Evolutionary conservation across 2,888 invertebrate genomes (phyloP).

Genomic region (Argyresthia goedartella): DNA sequence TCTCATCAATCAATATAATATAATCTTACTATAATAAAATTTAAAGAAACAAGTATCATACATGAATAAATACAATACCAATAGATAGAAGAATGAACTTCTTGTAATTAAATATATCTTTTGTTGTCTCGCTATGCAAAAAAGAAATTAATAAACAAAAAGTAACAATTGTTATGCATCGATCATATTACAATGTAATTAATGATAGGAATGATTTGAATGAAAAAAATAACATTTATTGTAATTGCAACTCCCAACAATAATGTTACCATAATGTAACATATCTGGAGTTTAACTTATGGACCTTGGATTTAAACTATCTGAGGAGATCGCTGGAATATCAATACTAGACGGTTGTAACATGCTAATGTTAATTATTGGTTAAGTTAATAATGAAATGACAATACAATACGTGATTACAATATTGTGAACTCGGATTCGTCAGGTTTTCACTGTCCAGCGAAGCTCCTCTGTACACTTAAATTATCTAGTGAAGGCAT

Average conservation of each 20-base stretch:
- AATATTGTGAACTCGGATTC: background rate
- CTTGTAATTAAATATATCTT: conserved; percentile 28
- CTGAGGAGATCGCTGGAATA: background rate
- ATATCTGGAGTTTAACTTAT: conserved; percentile 21
- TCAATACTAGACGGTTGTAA: background rate
- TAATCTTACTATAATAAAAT: conserved; percentile 68
- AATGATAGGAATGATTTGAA: conserved; percentile 62
- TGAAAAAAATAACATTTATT: conserved; percentile 40
- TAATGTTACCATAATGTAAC: conserved; percentile 29
- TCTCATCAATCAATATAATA: conserved; percentile 51
- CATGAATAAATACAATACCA: conserved; percentile 70
- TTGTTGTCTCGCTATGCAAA: conserved; percentile 23
- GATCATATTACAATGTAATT: conserved; percentile 19
- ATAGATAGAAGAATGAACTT: conserved; percentile 45
- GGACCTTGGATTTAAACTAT: background rate
- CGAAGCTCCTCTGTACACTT: conserved; percentile 15
- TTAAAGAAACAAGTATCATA: conserved; percentile 67
- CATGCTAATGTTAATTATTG: background rate
- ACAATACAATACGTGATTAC: background rate
- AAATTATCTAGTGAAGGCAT: conserved; percentile 52
- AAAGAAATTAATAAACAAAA: conserved; percentile 36
- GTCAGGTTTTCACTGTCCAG: background rate
- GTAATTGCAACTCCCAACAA: conserved; percentile 21
- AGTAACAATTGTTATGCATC: conserved; percentile 35
- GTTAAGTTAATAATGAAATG: background rate